phyloP scores from a whole-genome alignment of 2,797 vertebrate species.

The Typhlichthys subterraneus region DNA sequence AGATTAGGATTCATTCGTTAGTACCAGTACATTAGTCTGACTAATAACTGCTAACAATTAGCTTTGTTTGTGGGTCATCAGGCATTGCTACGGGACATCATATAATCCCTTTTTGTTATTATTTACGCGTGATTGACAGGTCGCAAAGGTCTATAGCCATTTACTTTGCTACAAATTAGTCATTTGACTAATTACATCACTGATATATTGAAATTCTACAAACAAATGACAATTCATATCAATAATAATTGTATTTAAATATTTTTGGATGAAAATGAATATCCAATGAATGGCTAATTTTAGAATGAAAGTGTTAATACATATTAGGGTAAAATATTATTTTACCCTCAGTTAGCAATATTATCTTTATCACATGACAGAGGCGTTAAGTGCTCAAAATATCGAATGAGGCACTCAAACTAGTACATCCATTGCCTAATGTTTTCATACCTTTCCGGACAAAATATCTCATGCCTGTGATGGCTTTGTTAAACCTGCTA shows the following conservation, averaged over 20 bases:
- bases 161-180: no score
- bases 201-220: no score
- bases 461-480: conserved; percentile 28
- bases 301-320: conserved; percentile 1
- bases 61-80: no score
- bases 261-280: neutral
- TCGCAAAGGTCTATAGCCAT: no score
- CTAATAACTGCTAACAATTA: no score
- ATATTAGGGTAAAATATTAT: neutral
- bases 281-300: neutral
- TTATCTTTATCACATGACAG: conserved; percentile 13
- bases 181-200: no score
- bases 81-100: no score
- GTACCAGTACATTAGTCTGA: no score
- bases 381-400: conserved; percentile 34
- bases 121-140: no score
- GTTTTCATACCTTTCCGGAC: conserved; percentile 24
- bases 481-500: conserved; percentile 42
- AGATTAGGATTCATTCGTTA: no score
- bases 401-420: conserved; percentile 2
- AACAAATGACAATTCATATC: neutral
- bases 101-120: no score
- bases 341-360: conserved; percentile 1
- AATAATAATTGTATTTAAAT: neutral
- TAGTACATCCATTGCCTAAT: conserved; percentile 24